These are phyloP conservation scores for Sciaenops ocellatus DNA, from an alignment of 2,797 vertebrate species.

Conservation along the genomic window DNA sequence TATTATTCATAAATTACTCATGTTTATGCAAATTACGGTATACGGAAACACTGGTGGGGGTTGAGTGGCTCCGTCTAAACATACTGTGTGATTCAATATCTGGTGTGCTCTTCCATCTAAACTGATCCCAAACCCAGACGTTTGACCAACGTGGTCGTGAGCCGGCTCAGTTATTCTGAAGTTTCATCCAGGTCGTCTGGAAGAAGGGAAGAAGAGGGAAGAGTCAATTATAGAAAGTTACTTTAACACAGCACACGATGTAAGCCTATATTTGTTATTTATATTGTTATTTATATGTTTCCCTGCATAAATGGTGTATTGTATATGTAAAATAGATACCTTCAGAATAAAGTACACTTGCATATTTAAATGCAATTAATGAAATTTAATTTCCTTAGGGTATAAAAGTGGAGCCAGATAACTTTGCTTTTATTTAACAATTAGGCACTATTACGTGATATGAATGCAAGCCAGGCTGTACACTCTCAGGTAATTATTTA, in stretches of 20 bases:
- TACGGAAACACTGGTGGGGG: constrained; percentile 80
- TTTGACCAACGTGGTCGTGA: constrained; percentile 34
- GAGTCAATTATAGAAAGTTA: background rate
- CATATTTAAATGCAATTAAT: background rate
- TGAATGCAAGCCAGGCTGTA: background rate
- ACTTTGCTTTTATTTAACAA: background rate
- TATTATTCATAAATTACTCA: constrained; percentile 99
- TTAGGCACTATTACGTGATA: background rate
- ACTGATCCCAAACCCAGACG: constrained; percentile 32
- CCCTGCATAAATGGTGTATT: background rate
- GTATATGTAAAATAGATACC: background rate
- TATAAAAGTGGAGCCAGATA: background rate
- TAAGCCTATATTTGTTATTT: background rate
- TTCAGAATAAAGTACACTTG: background rate
- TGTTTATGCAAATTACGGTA: constrained; percentile 95
- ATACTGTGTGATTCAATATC: constrained; percentile 70
- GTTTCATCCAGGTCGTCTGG: constrained; percentile 11
- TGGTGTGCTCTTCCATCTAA: constrained; percentile 26
- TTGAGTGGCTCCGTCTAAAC: constrained; percentile 75
- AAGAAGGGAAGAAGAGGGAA: background rate
- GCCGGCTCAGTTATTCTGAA: constrained; percentile 11
- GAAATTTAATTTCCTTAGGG: background rate
- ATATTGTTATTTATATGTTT: background rate
- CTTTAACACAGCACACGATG: no score
- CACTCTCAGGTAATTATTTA: background rate